A percentile compares a stretch with the other conserved stretches of the same genome.
phyloP scores from a whole-genome alignment of 2,888 invertebrate genomes.

The Oeneis ivallda region DNA sequence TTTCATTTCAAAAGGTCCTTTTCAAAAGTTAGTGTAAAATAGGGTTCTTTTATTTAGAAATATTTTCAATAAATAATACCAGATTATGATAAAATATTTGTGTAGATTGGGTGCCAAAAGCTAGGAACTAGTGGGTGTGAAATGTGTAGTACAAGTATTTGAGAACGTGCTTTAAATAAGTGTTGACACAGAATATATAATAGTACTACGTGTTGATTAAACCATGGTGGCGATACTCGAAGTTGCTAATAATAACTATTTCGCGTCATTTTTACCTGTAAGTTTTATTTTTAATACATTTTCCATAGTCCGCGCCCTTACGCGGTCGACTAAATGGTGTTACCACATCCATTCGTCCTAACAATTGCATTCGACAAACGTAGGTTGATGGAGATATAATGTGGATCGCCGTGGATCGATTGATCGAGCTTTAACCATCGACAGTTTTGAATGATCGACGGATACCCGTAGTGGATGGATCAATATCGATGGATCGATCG shows the following conservation, averaged over 20 bases:
- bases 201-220: constrained; percentile 36
- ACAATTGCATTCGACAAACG: no score
- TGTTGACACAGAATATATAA: constrained; percentile 31
- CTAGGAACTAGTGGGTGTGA: constrained; percentile 49
- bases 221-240: constrained; percentile 66
- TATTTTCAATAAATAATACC: constrained; percentile 15
- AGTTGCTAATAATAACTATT: constrained; percentile 65
- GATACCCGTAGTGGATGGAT: no score
- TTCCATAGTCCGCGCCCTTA: background rate
- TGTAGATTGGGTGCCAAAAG: constrained; percentile 47
- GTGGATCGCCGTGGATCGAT: no score
- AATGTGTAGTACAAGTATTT: constrained; percentile 44
- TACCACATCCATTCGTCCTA: no score
- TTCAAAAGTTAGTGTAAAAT: background rate
- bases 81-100: constrained; percentile 40
- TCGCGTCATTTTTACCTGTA: constrained; percentile 73
- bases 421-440: no score
- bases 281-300: constrained; percentile 47
- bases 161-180: constrained; percentile 56
- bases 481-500: no score
- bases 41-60: background rate
- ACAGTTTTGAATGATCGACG: no score
- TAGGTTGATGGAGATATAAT: no score
- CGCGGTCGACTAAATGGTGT: no score
- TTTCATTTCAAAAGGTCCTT: background rate